Evolutionary conservation across 37 sponge, comb jelly and placozoan genomes (phyloP), one percentile per base, ranked within the genome.

Genomic region (Crambe crambe): DNA sequence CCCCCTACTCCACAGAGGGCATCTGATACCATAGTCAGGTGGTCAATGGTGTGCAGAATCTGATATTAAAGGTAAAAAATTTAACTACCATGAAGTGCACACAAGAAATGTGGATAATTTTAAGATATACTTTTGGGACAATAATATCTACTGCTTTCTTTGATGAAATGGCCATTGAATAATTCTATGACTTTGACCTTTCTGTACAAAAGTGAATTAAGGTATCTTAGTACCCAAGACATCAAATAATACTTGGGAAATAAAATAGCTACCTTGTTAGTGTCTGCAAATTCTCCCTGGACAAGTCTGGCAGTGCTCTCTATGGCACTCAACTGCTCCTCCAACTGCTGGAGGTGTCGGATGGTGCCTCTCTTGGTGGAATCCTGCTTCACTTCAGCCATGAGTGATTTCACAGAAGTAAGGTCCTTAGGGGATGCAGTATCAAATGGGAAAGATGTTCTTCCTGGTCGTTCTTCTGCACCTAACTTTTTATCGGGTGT

Each of bases 311-410:
- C 90, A 41, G 87, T 80, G 58, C 36, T 66, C 70, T 89, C 90
- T 31, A 89, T 80, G 8, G 90, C 86, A 79, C 23, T 61, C 35
- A 89, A 69, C 56, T 89, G 90, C 43, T 80, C 76, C 44, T 83
- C 80, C 59, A 89, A 37, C 32, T 38, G 62, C 30, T 65, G 62
- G 25, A 89, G 79, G 40, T 29, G 32, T 18, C 72, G 15, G 32
- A 86, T 31, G 36, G 63, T 72, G 18, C 65, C 80, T 32, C 34
- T 30, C 66, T 12, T 30, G 3, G 32, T 30, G 12, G 66, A 65
- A 30, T 30, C 66, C 30, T 26, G 10, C 35, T 32, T 31, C 66
- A 30, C 30, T 47, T 47, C 12, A 47, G 10, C 51, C 6, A 47
- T 47, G 10, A 47, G 51, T 15, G 51, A 47, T 47, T 12, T n/a